Conservation (phyloP, 2,888 invertebrate genomes). For the Ornithoptera alexandrae region DNA sequence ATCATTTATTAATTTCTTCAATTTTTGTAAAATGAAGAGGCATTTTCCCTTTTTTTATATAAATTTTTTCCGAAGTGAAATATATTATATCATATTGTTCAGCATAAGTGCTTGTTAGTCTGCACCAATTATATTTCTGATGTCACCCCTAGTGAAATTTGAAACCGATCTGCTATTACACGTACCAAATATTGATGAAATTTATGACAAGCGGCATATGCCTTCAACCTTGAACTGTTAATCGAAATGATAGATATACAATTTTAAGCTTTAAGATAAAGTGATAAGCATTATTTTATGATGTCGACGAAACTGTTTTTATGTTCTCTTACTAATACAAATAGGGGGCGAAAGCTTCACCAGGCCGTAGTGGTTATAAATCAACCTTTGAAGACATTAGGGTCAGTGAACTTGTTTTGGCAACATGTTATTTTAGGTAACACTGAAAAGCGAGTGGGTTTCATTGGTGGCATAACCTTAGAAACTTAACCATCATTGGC, state of each 20-base stretch:
- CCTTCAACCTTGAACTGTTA: constrained; percentile 8
- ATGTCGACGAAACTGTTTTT: not conserved
- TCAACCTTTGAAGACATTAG: not conserved
- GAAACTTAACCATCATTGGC: too few relatives aligned
- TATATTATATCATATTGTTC: not conserved
- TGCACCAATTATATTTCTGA: constrained; percentile 32
- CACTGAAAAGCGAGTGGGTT: too few relatives aligned
- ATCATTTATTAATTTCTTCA: too few relatives aligned
- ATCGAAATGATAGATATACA: not conserved
- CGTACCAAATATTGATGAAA: constrained; percentile 33
- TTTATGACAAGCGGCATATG: constrained; percentile 41
- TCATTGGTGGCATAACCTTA: too few relatives aligned
- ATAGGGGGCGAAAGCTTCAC: constrained; percentile 3
- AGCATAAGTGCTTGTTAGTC: not conserved
- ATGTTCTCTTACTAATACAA: not conserved
- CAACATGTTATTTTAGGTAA: not conserved
- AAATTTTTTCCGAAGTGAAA: too few relatives aligned
- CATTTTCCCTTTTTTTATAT: too few relatives aligned
- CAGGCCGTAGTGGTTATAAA: constrained; percentile 1
- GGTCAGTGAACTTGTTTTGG: not conserved
- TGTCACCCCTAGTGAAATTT: constrained; percentile 41
- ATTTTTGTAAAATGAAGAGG: too few relatives aligned
- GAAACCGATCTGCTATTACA: constrained; percentile 33
- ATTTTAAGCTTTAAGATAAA: constrained; percentile 24
- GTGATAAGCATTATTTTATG: constrained; percentile 5